Evolutionary conservation across 2,888 invertebrate species (phyloP), one percentile per base, ranked within the genome.

Genomic region (Philaethria dido): DNA sequence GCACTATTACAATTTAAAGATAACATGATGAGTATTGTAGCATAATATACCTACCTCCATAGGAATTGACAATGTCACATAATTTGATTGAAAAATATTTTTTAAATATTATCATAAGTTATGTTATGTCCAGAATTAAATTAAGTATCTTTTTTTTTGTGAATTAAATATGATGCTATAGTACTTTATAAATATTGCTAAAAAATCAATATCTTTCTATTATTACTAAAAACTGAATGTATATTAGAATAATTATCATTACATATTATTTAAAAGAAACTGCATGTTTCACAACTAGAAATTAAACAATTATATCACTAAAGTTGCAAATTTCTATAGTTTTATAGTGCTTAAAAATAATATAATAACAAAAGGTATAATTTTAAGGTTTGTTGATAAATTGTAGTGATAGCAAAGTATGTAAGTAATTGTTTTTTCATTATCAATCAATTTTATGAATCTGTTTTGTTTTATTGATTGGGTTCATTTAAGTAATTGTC

Each of bases 101-200:
- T 6, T 39, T 13, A 44, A 16, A 16, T 29, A 33, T 42, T 57
- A 42, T 22, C 22, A 57, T 3, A 25, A 42, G 3, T 39, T 9
- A 57, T 16, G 3, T 39, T 55, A 39, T 36, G 22, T 57, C 57
- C 57, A 57, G 57, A n/a, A 22, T 39, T 57, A 57, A 57, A 22
- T 39, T 16, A n/a, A 22, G 42, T 57, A 57, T 22, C n/a, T n/a
- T n/a, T n/a, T n/a, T n/a, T n/a, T n/a, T n/a, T n/a, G n/a, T n/a
- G n/a, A n/a, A n/a, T n/a, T n/a, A n/a, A n/a, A n/a, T 42, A 9
- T 14, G 22, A 20, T 33, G 33, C 9, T 36, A 20, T 11, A 18
- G 11, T 3, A 47, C 20, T 22, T 22, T 14, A 13, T 13, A 14
- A 20, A 33, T 33, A 11, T 13, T 33, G 33, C 33, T 33, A 33